Percentiles rank a stretch among this genome's conserved stretches.
Evolutionary conservation across 2,113 vertebrate species (phyloP).

Genomic region (Halcyon senegalensis): DNA sequence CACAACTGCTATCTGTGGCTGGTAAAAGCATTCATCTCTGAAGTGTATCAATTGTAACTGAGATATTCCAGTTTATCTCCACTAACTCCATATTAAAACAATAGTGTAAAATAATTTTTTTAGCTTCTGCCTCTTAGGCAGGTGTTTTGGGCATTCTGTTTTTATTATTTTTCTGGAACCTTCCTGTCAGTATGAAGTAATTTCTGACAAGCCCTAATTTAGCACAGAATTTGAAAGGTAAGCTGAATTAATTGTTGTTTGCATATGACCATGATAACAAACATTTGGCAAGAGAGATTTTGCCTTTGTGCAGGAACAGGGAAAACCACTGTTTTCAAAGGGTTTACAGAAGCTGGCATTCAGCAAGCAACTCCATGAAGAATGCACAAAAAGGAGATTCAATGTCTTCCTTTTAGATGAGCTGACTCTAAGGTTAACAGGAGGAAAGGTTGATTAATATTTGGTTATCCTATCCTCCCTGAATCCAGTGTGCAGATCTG

Average conservation of each 20-base stretch:
- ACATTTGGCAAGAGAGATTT: neutral
- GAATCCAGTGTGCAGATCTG: neutral
- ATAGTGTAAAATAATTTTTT: neutral
- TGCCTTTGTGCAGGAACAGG: neutral
- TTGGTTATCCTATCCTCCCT: neutral
- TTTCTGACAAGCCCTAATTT: neutral
- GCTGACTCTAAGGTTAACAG: neutral
- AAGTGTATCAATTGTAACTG: neutral
- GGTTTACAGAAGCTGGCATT: neutral
- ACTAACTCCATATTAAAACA: neutral
- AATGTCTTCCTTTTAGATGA: neutral
- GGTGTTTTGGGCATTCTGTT: neutral
- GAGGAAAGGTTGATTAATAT: neutral
- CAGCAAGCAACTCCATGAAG: neutral
- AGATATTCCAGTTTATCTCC: neutral
- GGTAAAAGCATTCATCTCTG: neutral
- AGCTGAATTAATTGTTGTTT: neutral
- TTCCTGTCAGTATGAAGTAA: neutral
- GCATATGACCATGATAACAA: neutral
- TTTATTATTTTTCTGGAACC: neutral
- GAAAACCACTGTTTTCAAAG: neutral
- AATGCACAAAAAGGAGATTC: neutral
- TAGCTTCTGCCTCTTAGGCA: neutral
- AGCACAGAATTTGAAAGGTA: neutral
- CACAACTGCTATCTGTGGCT: neutral